Conservation (phyloP, 2,797 vertebrate genomes). For the Tokudaia muenninki region DNA sequence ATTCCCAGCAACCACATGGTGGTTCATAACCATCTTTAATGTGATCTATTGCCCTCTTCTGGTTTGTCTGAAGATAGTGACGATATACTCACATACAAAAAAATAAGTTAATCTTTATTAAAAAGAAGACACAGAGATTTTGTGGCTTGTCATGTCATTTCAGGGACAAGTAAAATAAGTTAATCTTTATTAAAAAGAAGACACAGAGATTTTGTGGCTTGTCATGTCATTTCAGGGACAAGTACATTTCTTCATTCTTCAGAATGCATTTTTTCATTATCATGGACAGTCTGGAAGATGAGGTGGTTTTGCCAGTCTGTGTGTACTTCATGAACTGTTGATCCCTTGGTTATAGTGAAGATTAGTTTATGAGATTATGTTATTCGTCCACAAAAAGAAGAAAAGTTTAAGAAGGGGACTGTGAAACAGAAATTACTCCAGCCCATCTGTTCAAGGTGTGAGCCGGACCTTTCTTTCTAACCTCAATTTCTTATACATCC, state of each 20-base stretch:
- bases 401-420: background rate
- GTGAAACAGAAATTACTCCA: background rate
- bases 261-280: conserved; percentile 43
- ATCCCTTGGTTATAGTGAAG: background rate
- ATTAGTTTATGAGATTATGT: background rate
- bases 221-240: background rate
- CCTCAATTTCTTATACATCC: background rate
- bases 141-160: background rate
- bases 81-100: too few species aligned
- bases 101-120: too few species aligned
- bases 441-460: background rate
- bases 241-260: conserved; percentile 5
- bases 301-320: background rate
- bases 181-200: too few species aligned
- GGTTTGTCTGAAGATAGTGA: too few species aligned
- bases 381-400: background rate
- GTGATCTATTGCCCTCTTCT: too few species aligned
- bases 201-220: background rate
- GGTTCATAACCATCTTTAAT: too few species aligned
- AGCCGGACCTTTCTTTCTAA: background rate
- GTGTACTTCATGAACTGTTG: background rate
- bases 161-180: background rate
- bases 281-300: background rate
- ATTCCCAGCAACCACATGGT: too few species aligned
- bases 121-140: background rate